Percentiles rank a stretch among this genome's conserved stretches.
Conservation (phyloP, 2,113 vertebrate genomes). For the Ceyx margarethae region DNA sequence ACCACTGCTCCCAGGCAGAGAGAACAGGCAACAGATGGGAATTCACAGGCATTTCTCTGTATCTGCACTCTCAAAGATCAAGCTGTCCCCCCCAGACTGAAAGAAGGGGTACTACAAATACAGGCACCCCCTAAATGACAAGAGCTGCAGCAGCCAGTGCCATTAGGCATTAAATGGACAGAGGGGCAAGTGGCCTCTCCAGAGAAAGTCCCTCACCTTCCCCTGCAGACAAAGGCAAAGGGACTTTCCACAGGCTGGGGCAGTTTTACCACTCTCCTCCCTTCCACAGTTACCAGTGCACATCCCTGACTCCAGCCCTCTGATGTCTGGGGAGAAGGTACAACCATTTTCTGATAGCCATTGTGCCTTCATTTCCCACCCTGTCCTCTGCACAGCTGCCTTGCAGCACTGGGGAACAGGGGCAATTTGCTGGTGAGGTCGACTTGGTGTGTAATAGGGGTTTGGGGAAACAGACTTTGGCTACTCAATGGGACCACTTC, state of each 20-base stretch:
- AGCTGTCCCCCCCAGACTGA: accelerated
- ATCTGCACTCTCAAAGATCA: neutral
- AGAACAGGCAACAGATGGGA: neutral
- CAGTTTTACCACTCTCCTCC: neutral
- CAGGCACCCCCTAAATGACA: accelerated
- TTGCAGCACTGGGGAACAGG: neutral
- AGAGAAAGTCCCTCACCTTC: neutral
- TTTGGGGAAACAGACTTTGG: neutral
- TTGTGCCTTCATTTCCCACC: neutral
- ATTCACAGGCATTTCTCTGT: no score
- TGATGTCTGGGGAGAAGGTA: neutral
- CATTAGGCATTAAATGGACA: neutral
- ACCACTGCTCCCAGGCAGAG: neutral
- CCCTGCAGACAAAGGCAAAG: neutral
- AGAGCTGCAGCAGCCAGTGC: neutral
- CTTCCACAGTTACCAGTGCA: no score
- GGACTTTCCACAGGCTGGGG: neutral
- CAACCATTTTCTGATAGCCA: neutral
- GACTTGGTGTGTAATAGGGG: neutral
- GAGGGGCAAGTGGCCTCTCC: neutral
- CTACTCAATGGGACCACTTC: neutral
- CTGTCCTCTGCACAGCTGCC: neutral
- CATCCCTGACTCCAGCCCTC: neutral
- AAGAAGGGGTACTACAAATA: neutral
- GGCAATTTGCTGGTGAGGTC: neutral